These are phyloP conservation scores for Drosophila eohydei DNA, from an alignment of 2,888 invertebrate genomes.

Conservation along the genomic window DNA sequence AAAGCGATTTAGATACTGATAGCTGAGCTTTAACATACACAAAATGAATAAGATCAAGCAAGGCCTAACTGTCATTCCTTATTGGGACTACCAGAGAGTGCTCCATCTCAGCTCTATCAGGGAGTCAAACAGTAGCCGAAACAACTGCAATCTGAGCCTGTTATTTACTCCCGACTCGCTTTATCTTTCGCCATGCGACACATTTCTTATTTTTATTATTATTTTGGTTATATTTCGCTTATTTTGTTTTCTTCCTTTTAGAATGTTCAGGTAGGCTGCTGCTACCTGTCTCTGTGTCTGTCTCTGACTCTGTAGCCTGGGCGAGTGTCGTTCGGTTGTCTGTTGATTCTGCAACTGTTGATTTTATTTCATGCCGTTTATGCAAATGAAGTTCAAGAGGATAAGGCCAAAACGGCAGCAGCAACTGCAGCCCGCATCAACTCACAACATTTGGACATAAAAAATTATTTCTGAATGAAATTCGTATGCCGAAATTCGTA, in stretches of 20 bases:
- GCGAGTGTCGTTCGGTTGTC: constrained; percentile 48
- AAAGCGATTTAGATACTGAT: neutral
- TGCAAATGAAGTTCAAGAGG: constrained; percentile 77
- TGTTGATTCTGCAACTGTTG: constrained; percentile 74
- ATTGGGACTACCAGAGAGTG: neutral
- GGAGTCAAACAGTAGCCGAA: constrained; percentile 36
- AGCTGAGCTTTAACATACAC: neutral
- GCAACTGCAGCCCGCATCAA: constrained; percentile 34
- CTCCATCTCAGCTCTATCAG: neutral
- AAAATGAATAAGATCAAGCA: neutral
- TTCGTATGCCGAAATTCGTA: constrained; percentile 71
- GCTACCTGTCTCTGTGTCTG: constrained; percentile 61
- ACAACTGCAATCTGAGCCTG: constrained; percentile 63
- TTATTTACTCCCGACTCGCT: constrained; percentile 56
- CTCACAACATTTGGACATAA: constrained; percentile 75
- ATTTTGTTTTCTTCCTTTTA: constrained; percentile 16
- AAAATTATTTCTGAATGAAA: constrained; percentile 80
- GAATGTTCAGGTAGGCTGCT: constrained; percentile 45
- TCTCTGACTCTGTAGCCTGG: constrained; percentile 19
- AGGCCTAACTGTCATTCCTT: neutral
- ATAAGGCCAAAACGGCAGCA: constrained; percentile 66
- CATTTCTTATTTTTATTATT: constrained; percentile 54
- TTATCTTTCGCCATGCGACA: constrained; percentile 70
- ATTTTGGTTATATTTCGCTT: constrained; percentile 22
- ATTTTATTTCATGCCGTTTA: constrained; percentile 79